Base-by-base conservation (phyloP, 2,113 vertebrate genomes). In the Baryphthengus martii region DNA sequence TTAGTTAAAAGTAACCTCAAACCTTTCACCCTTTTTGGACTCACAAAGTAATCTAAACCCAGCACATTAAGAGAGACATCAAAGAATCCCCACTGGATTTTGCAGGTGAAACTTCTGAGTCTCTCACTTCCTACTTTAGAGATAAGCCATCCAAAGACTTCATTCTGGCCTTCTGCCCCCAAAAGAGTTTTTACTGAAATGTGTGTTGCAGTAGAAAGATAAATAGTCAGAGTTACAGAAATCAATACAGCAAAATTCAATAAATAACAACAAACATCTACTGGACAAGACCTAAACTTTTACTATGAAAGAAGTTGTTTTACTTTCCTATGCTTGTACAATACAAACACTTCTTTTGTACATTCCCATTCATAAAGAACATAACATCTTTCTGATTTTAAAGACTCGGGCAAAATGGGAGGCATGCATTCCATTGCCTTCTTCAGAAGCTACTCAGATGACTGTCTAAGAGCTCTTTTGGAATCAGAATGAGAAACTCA, bases 21-120 rank as follows among this genome's bases (percentile, higher is more conserved):
- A 96, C 97, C 96, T 97, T 98, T 97, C 93, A 95, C 97, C 96
- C 85, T 95, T 95, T 95, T 88, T 96, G 84, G 94, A 94, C 97
- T 97, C 77, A 62, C 96, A 97, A 97, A 98, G 96, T 95, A 97
- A 98, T 98, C 96, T 96, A 96, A 97, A 97, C 95, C 95, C 86
- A 85, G 94, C 94, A 97, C 93, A 97, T 98, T 97, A 98, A 96
- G 95, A 95, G 94, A 97, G 76, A 97, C 97, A 98, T 98, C 97
- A 98, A 98, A 98, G 97, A 67, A 81, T 76, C 47, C 87, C 65
- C 88, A 91, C 96, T 94, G 95, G 95, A 98, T 98, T 95, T 97
- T 97, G 94, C 97, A 96, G 97, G 97, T 97, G 95, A 92, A 96
- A 31, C 96, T 80, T 97, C 95, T 93, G 97, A 98, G 92, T 85